These are phyloP conservation scores for Thecocarcelia acutangulata DNA, from an alignment of 2,888 invertebrate genomes.

Conservation along the genomic window DNA sequence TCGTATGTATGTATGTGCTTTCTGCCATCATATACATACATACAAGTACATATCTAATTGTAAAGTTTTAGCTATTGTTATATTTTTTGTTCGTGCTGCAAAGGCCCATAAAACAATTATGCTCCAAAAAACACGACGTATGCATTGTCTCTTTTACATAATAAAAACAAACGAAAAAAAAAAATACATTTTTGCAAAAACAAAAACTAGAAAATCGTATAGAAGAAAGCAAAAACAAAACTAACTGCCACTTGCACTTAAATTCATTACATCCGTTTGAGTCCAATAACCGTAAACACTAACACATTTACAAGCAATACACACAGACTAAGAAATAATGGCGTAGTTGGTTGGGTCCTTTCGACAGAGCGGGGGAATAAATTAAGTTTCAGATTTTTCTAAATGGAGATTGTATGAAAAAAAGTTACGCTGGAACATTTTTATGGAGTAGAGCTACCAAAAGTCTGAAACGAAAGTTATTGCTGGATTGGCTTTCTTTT, in stretches of 20 bases:
- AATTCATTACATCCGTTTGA: constrained; percentile 70
- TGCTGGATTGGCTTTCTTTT: too few relatives aligned
- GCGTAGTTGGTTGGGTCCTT: too few relatives aligned
- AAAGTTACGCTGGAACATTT: too few relatives aligned
- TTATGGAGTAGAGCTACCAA: too few relatives aligned
- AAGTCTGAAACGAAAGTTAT: too few relatives aligned
- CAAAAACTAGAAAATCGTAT: constrained; percentile 11
- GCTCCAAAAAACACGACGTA: constrained; percentile 70
- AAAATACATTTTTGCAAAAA: constrained; percentile 19
- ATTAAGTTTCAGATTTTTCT: too few relatives aligned
- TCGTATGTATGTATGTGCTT: too few relatives aligned
- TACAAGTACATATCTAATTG: constrained; percentile 48
- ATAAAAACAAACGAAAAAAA: constrained; percentile 61
- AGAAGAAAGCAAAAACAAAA: constrained; percentile 41
- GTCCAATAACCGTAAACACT: constrained; percentile 48
- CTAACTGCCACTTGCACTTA: constrained; percentile 69
- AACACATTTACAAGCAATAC: not conserved
- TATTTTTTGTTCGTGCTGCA: constrained; percentile 54
- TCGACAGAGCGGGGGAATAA: too few relatives aligned
- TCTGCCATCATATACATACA: too few relatives aligned
- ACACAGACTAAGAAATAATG: not conserved
- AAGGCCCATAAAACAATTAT: constrained; percentile 71
- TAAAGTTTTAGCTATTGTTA: constrained; percentile 46
- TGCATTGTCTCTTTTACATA: constrained; percentile 60
- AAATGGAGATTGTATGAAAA: too few relatives aligned